phyloP scores from a whole-genome alignment of 2,797 vertebrate genomes.

The Macroramphosus scolopax region DNA sequence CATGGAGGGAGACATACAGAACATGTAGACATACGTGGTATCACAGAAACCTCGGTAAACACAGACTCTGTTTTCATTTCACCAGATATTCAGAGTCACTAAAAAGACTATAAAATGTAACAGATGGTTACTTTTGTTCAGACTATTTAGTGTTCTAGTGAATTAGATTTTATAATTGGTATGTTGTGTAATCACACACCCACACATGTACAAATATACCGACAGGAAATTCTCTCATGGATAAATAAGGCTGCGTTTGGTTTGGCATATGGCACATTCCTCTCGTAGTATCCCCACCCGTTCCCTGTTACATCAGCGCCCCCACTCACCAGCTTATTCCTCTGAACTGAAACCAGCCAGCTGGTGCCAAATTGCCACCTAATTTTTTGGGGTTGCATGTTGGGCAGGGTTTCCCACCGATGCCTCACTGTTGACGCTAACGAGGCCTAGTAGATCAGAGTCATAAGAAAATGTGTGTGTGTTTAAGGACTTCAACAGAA shows the following conservation, averaged over 20 bases:
- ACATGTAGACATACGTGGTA: too few relatives aligned
- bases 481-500: conserved; percentile 41
- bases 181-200: conserved; percentile 20
- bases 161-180: neutral
- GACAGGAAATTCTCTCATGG: conserved; percentile 7
- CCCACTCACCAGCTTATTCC: conserved; percentile 52
- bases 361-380: conserved; percentile 52
- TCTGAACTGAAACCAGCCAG: conserved; percentile 41
- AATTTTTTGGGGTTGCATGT: conserved; percentile 51
- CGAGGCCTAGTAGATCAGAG: conserved; percentile 28
- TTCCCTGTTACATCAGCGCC: conserved; percentile 62
- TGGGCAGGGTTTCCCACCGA: conserved; percentile 43
- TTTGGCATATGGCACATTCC: too few relatives aligned
- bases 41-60: too few relatives aligned
- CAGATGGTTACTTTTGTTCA: too few relatives aligned
- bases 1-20: too few relatives aligned
- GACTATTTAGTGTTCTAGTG: conserved; percentile 3
- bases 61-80: too few relatives aligned
- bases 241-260: conserved; percentile 20
- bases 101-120: too few relatives aligned
- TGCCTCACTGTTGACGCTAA: conserved; percentile 37
- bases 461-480: conserved; percentile 25
- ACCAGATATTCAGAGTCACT: too few relatives aligned
- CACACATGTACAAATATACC: conserved; percentile 11
- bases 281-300: too few relatives aligned